Evolutionary conservation across 2,888 invertebrate genomes (phyloP), one percentile per base, ranked within the genome.

Genomic region (Nycteola revayana): DNA sequence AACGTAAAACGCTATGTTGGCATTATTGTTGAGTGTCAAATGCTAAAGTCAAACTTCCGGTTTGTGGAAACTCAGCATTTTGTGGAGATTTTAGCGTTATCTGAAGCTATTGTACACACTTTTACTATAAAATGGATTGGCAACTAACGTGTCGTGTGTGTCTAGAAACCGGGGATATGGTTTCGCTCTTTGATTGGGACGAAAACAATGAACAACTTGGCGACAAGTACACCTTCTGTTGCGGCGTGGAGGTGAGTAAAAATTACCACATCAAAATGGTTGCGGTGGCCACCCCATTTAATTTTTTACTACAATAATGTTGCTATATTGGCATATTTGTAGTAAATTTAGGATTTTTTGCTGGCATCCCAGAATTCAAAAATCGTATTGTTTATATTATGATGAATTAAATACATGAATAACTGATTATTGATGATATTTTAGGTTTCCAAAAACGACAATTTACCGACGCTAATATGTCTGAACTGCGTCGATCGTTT

Each of bases 251-350:
- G 84, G 89, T 88, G 78, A 54, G 80, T 65, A 81, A 84, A 81
- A 82, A 81, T 76, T 73, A 73, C 76, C 66, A 75, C 67, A 77
- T 70, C 84, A 84, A 87, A 88, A 89, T 87, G 86, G 84, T 86
- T 84, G 85, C 87, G 80, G 82, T 89, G 89, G 89, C 89, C 88
- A 89, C 89, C 88, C 89, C 75, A 78, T 76, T 53, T 63, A 68
- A 57, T 58, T 78, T 83, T 85, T 83, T 82, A 73, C 61, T 72
- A 69, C 73, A 76, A 73, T 81, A 87, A 87, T 88, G 87, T 88
- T 89, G 89, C 89, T 88, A 84, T 86, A 76, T 77, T 77, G 68
- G 72, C 71, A 63, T 76, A 66, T 70, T 80, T 75, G 60, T 71
- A 61, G 60, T 50, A 57, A 70, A 69, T 72, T 74, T 55, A 38